Evolutionary conservation across 2,888 invertebrate species (phyloP).

Genomic region (Plemyria rubiginata): DNA sequence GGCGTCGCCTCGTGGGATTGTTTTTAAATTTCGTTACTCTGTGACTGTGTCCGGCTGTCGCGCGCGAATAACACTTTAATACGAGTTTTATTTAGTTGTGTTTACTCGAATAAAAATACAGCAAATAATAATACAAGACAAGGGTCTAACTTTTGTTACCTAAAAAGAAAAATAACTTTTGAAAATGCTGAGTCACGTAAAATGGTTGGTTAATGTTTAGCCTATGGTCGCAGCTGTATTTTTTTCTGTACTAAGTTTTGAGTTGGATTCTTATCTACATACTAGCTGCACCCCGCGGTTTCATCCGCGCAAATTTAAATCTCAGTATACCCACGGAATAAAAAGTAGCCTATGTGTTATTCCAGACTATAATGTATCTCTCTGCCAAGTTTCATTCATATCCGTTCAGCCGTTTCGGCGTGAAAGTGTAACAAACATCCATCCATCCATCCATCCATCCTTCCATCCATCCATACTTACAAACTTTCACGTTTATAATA

Average conservation of each 20-base stretch:
- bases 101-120: neutral
- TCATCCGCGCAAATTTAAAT: too few species aligned
- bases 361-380: too few species aligned
- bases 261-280: too few species aligned
- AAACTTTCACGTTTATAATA: too few species aligned
- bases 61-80: constrained; percentile 3
- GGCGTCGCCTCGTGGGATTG: constrained; percentile 66
- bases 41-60: constrained; percentile 38
- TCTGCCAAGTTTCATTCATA: too few species aligned
- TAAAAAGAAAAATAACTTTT: neutral
- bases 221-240: neutral
- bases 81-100: neutral
- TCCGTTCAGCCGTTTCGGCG: too few species aligned
- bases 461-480: too few species aligned
- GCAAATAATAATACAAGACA: neutral
- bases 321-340: too few species aligned
- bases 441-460: too few species aligned
- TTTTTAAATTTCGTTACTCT: constrained; percentile 78
- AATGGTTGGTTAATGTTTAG: neutral
- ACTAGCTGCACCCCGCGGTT: too few species aligned
- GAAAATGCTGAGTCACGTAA: neutral
- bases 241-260: neutral
- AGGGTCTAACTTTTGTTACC: neutral
- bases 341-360: too few species aligned
- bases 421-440: too few species aligned